Evolutionary conservation across 2,888 invertebrate species (phyloP).

Genomic region (Celastrina argiolus): DNA sequence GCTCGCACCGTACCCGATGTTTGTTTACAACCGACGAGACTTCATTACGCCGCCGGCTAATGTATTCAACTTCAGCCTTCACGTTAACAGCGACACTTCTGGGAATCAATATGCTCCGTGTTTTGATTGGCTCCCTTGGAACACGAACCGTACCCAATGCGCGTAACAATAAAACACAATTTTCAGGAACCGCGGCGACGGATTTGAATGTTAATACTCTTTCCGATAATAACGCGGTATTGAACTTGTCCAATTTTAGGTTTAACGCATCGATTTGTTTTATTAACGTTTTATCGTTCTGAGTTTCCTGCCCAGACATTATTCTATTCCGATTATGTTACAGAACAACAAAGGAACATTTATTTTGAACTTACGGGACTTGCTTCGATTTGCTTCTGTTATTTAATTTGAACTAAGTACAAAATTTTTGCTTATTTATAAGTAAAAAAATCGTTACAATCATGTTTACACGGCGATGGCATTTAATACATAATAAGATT

Average conservation of each 20-base stretch:
- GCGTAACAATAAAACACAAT: slow-evolving; percentile 53
- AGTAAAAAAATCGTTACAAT: no score
- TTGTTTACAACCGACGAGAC: slow-evolving; percentile 78
- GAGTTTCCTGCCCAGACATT: slow-evolving; percentile 65
- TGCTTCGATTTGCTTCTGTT: not conserved
- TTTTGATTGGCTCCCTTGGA: slow-evolving; percentile 72
- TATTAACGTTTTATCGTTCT: slow-evolving; percentile 71
- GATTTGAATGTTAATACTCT: slow-evolving; percentile 77
- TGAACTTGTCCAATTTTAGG: slow-evolving; percentile 78
- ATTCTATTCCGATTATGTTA: slow-evolving; percentile 53
- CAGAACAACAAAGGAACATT: slow-evolving; percentile 32
- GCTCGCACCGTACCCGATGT: slow-evolving; percentile 48
- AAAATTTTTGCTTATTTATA: no score
- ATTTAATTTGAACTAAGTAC: not conserved
- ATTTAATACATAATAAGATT: not conserved
- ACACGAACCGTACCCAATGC: slow-evolving; percentile 52
- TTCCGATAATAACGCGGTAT: slow-evolving; percentile 75
- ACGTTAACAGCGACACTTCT: slow-evolving; percentile 79
- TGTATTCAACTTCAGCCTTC: slow-evolving; percentile 79
- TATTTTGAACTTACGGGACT: not conserved
- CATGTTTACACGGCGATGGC: no score
- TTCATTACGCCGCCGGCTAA: slow-evolving; percentile 78
- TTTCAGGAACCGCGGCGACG: slow-evolving; percentile 52
- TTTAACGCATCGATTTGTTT: slow-evolving; percentile 74
- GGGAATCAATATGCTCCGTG: slow-evolving; percentile 79